Evolutionary conservation across 2,113 vertebrate species (phyloP), one percentile per base, ranked within the genome.

Genomic region (Proterorhinus semilunaris): DNA sequence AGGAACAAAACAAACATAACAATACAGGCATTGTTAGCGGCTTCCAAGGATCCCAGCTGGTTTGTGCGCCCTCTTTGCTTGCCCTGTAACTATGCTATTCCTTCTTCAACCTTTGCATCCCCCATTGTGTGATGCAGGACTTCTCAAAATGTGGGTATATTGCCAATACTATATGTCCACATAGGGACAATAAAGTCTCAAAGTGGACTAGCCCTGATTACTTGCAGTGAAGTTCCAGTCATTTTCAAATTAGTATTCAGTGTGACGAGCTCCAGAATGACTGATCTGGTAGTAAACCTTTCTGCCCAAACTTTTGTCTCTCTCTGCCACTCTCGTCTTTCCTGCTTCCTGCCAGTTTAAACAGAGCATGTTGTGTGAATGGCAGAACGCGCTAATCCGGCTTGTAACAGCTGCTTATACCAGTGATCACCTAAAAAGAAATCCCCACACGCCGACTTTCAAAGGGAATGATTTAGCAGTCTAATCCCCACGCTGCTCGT

Each of bases 341-440:
- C 63, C 57, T 44, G 6, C 79, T 73, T 68, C 51, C 66, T 71
- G 63, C 74, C 74, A 80, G 83, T 86, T 87, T 78, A 83, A 80
- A 81, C 72, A 78, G 50, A 58, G 62, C 73, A 16, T 69, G 82
- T 82, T 80, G 66, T 81, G 71, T 85, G 82, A 88, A 83, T 84
- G 79, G 66, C 84, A 86, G 77, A 86, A 83, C 50, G 78, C 79
- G 81, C 65, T 89, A 88, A 91, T 91, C 87, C 86, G 58, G 58
- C 7, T 12, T 87, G 87, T 87, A 90, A 86, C 88, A 83, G 75
- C 82, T 81, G 80, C 82, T 86, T 74, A 86, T 78, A 67, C 81
- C 77, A 74, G 74, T 72, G 83, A 88, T 87, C 88, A 86, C 85
- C 86, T 71, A 75, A 86, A 86, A 84, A 86, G 74, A 86, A 87